Percentiles rank a stretch among this genome's conserved stretches.
Conservation (phyloP, 2,888 invertebrate genomes). For the Marronus borbonicus region DNA sequence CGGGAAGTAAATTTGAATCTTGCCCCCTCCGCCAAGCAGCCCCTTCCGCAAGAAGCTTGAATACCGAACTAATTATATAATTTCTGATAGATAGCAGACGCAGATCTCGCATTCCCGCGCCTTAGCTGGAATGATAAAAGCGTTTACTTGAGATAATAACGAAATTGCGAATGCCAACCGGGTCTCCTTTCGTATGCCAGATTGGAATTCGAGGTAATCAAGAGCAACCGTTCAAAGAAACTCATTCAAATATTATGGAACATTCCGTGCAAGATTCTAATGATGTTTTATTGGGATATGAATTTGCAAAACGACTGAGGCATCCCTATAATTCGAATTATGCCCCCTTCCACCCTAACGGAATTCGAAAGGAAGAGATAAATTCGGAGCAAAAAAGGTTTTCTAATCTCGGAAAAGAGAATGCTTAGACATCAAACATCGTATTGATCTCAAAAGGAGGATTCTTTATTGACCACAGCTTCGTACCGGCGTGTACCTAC, state of each 20-base stretch:
- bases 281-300: too few relatives aligned
- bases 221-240: neutral
- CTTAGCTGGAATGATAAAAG: slow-evolving; percentile 18
- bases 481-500: slow-evolving; percentile 22
- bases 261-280: too few relatives aligned
- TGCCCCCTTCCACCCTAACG: neutral
- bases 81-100: slow-evolving; percentile 29
- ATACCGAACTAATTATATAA: slow-evolving; percentile 38
- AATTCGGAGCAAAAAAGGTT: slow-evolving; percentile 7
- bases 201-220: neutral
- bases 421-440: neutral
- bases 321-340: slow-evolving; percentile 2
- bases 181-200: neutral
- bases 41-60: slow-evolving; percentile 15
- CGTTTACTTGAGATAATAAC: neutral
- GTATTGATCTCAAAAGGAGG: slow-evolving; percentile 8
- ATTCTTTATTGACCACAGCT: slow-evolving; percentile 8
- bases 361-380: neutral
- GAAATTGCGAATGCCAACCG: neutral
- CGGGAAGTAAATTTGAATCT: slow-evolving; percentile 26
- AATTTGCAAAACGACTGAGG: too few relatives aligned
- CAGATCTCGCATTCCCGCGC: slow-evolving; percentile 16
- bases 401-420: slow-evolving; percentile 1
- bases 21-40: neutral
- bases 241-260: too few relatives aligned